Conservation (phyloP, 2,888 invertebrate species). For the Tetanocera ferruginea region DNA sequence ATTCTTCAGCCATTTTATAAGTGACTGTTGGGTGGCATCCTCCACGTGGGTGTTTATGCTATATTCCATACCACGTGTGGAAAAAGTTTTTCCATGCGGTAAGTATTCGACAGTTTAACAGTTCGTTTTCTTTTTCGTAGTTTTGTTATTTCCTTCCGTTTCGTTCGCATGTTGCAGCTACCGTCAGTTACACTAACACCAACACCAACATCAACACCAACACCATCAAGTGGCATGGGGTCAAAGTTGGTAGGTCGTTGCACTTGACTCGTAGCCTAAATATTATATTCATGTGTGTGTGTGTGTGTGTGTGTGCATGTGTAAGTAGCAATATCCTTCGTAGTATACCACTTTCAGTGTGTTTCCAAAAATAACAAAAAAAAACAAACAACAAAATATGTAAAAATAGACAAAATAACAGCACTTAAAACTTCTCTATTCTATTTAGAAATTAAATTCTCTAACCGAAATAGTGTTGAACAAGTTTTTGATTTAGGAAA, state of each 20-base stretch:
- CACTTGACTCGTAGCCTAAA: conserved; percentile 26
- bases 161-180: not conserved
- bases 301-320: not conserved
- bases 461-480: too few species aligned
- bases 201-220: not conserved
- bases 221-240: not conserved
- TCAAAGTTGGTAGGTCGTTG: conserved; percentile 34
- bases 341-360: not conserved
- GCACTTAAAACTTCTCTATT: too few species aligned
- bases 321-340: not conserved
- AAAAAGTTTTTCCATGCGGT: not conserved
- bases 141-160: not conserved
- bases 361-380: not conserved
- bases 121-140: conserved; percentile 5
- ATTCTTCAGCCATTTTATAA: not conserved
- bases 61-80: not conserved
- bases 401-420: too few species aligned
- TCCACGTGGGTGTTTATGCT: not conserved
- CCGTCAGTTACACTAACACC: not conserved
- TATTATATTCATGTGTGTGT: not conserved
- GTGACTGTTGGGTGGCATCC: not conserved
- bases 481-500: too few species aligned
- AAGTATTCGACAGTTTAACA: conserved; percentile 30
- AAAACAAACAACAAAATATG: too few species aligned
- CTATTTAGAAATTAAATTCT: too few species aligned